phyloP scores from a whole-genome alignment of 2,797 vertebrate genomes.

The Arctocebus calabarensis region DNA sequence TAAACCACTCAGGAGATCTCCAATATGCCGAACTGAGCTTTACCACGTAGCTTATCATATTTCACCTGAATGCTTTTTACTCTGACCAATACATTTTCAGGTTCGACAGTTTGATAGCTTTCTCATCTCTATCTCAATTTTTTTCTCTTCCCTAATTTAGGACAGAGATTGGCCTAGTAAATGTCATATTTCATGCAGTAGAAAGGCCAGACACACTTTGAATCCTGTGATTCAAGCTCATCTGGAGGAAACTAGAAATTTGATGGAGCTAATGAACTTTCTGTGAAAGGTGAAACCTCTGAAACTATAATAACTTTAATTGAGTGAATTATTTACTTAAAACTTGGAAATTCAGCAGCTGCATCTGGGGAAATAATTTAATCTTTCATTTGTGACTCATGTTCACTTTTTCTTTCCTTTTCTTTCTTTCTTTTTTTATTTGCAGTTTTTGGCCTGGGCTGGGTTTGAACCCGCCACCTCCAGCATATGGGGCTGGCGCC shows the following conservation, averaged over 20 bases:
- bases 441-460: no score
- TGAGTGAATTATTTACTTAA: slow-evolving; percentile 38
- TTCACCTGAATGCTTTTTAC: slow-evolving; percentile 66
- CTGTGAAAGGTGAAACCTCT: slow-evolving; percentile 24
- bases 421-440: no score
- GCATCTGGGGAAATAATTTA: slow-evolving; percentile 38
- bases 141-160: not conserved
- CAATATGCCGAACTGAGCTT: slow-evolving; percentile 34
- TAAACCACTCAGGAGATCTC: slow-evolving; percentile 47
- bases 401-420: not conserved
- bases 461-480: no score
- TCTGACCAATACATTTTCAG: not conserved
- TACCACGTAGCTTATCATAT: slow-evolving; percentile 63
- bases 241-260: slow-evolving; percentile 34
- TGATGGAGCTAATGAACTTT: slow-evolving; percentile 13
- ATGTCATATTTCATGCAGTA: not conserved
- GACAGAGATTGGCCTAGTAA: not conserved
- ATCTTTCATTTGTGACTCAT: slow-evolving; percentile 24
- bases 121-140: slow-evolving; percentile 7
- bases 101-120: slow-evolving; percentile 28
- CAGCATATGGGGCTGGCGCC: no score
- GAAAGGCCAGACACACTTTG: slow-evolving; percentile 31
- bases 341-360: slow-evolving; percentile 38
- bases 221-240: slow-evolving; percentile 33
- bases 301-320: not conserved